Conservation (phyloP, 1,140 invertebrate genomes). For the Sminthurinus signatus region DNA sequence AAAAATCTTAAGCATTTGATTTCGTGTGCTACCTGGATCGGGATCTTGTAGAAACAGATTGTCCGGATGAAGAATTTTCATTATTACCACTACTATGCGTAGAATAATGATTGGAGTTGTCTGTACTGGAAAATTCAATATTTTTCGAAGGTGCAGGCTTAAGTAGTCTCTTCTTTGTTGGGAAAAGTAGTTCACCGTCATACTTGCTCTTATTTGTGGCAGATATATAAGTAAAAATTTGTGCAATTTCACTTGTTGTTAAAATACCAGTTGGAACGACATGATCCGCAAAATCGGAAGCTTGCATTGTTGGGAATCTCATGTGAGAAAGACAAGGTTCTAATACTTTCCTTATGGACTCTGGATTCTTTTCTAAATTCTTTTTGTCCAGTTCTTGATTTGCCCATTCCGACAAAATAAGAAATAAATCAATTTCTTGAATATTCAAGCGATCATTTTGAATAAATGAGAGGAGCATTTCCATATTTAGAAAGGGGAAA, state of each 20-base stretch:
- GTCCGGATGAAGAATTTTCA: too few relatives aligned
- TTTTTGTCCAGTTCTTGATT: conserved; percentile 68
- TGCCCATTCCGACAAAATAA: conserved; percentile 54
- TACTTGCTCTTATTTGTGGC: background rate
- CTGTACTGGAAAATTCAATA: too few relatives aligned
- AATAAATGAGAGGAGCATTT: conserved; percentile 13
- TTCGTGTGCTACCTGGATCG: too few relatives aligned
- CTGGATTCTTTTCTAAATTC: conserved; percentile 58
- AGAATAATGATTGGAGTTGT: too few relatives aligned
- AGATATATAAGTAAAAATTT: conserved; percentile 20
- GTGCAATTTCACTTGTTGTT: conserved; percentile 61
- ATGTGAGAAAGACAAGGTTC: conserved; percentile 64
- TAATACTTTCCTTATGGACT: conserved; percentile 64
- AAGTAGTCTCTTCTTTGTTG: background rate
- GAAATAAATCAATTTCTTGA: conserved; percentile 23
- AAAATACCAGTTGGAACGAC: conserved; percentile 70
- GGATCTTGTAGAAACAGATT: too few relatives aligned
- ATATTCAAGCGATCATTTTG: conserved; percentile 20
- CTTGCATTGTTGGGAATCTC: conserved; percentile 78
- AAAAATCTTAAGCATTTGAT: too few relatives aligned
- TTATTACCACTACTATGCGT: too few relatives aligned
- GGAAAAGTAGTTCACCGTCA: background rate
- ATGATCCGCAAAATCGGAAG: conserved; percentile 77
- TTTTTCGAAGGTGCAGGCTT: too few relatives aligned
- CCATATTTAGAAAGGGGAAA: conserved; percentile 12